A percentile compares a stretch with the other conserved stretches of the same genome.
Evolutionary conservation across 1,140 invertebrate genomes (phyloP).

Genomic region (Aphelenchoides fujianensis): DNA sequence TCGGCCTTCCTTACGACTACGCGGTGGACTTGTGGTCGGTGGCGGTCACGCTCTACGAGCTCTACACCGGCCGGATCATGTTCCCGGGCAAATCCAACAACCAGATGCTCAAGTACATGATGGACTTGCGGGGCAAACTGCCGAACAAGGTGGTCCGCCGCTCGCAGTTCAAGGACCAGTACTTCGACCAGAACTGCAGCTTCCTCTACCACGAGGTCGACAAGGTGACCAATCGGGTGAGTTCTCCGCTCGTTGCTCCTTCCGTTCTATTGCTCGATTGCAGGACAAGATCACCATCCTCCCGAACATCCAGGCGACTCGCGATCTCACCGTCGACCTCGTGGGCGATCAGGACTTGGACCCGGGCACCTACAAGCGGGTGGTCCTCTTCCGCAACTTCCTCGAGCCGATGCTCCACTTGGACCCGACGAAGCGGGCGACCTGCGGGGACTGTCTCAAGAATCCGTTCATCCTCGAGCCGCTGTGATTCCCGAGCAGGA

Average conservation of each 20-base stretch:
- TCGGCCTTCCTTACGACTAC: conserved; percentile 93
- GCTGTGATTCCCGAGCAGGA: conserved; percentile 14
- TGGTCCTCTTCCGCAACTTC: conserved; percentile 83
- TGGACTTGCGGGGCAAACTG: conserved; percentile 97
- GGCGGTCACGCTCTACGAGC: conserved; percentile 93
- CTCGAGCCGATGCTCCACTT: conserved; percentile 87
- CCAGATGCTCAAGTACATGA: conserved; percentile 97
- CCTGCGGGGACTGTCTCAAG: conserved; percentile 84
- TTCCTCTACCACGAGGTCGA: conserved; percentile 96
- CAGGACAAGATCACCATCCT: conserved; percentile 94
- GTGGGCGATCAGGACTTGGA: conserved; percentile 80
- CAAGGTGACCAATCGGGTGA: conserved; percentile 94
- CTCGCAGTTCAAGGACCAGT: conserved; percentile 87
- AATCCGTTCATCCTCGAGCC: conserved; percentile 88
- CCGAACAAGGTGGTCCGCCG: conserved; percentile 94
- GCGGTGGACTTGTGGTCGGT: conserved; percentile 98
- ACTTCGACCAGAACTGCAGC: conserved; percentile 94
- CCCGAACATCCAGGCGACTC: conserved; percentile 79
- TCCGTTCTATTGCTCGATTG: conserved; percentile 7
- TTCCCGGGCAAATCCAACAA: conserved; percentile 98
- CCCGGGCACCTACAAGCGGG: conserved; percentile 68
- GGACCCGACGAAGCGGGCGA: conserved; percentile 85
- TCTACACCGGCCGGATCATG: conserved; percentile 98
- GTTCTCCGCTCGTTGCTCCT: conserved; percentile 50
- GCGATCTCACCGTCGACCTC: conserved; percentile 82